Base-by-base conservation (phyloP, 2,888 invertebrate species). In the Calameuta filiformis region DNA sequence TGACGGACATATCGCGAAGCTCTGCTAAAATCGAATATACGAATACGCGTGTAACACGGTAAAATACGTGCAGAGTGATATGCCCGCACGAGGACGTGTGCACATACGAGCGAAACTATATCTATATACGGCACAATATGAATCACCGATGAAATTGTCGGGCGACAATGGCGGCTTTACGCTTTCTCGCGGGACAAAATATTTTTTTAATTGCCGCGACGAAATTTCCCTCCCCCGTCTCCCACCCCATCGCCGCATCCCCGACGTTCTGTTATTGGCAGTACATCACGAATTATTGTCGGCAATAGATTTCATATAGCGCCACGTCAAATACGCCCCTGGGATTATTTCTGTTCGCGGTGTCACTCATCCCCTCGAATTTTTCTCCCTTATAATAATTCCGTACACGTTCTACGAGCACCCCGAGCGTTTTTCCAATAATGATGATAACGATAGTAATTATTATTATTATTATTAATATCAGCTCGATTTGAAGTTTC, bases 171-270 rank as follows among this genome's bases (percentile, higher is more conserved):
- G 56, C 56, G 56, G 56, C 56, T 56, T 56, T 56, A 56, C 56
- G 56, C 56, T 56, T 56, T 56, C 56, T 56, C 56, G 56, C 56
- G 56, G 56, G 56, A 56, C 56, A 23, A 56, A 56, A 56, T 71
- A 75, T 77, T 40, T 74, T 40, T 35, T 77, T 69, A 75, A 77
- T 77, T 69, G 76, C 76, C 23, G 77, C 35, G 75, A 75, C 75
- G 75, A 77, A 75, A 75, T 71, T 69, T 31, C 73, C 77, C n/a
- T 4, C 73, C 12, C n/a, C 23, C 35, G 12, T 0, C 12, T 9
- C 3, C 9, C 35, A 34, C 6, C 76, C 56, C 23, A 23, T 23
- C 56, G 0, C 23, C 56, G 40, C 6, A 56, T 23, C 40, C 15
- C 40, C 23, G 56, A 56, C 23, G 23, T 56, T 56, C 56, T 56